Conservation (phyloP, 1,140 invertebrate species). For the Lepidotrigona ventralis region DNA sequence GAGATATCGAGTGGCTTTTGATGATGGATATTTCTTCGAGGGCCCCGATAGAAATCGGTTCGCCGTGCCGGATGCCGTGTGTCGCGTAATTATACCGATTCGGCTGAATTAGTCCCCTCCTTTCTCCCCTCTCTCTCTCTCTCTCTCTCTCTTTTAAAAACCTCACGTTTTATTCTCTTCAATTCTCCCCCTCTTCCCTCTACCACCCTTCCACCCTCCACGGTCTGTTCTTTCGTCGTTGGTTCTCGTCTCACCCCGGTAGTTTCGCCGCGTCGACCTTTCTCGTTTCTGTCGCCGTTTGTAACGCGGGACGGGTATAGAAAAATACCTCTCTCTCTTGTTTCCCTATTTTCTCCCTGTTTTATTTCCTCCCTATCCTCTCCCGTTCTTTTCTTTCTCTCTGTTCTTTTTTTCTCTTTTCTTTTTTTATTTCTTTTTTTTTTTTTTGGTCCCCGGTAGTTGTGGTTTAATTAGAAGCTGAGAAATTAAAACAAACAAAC, state of each 20-base stretch:
- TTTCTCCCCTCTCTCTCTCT: background rate
- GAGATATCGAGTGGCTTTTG: constrained; percentile 44
- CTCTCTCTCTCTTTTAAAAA: too few relatives aligned
- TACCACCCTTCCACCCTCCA: background rate
- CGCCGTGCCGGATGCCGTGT: background rate
- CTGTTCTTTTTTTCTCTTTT: background rate
- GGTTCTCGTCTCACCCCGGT: background rate
- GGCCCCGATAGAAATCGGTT: constrained; percentile 22
- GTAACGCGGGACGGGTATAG: constrained; percentile 16
- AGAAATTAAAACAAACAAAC: constrained; percentile 66
- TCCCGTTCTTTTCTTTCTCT: background rate
- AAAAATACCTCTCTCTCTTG: constrained; percentile 24
- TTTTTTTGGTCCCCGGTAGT: constrained; percentile 47
- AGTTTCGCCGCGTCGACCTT: background rate
- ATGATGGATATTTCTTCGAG: constrained; percentile 37
- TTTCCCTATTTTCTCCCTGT: too few relatives aligned
- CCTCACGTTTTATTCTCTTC: background rate
- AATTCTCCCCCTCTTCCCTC: background rate
- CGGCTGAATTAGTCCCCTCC: constrained; percentile 29
- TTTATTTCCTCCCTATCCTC: background rate
- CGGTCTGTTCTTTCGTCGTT: background rate
- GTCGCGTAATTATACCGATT: constrained; percentile 49
- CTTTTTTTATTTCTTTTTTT: background rate
- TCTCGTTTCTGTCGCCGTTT: constrained; percentile 3
- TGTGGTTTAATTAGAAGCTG: constrained; percentile 64